Evolutionary conservation across 2,113 vertebrate species (phyloP).

Genomic region (Brachionichthys hirsutus): DNA sequence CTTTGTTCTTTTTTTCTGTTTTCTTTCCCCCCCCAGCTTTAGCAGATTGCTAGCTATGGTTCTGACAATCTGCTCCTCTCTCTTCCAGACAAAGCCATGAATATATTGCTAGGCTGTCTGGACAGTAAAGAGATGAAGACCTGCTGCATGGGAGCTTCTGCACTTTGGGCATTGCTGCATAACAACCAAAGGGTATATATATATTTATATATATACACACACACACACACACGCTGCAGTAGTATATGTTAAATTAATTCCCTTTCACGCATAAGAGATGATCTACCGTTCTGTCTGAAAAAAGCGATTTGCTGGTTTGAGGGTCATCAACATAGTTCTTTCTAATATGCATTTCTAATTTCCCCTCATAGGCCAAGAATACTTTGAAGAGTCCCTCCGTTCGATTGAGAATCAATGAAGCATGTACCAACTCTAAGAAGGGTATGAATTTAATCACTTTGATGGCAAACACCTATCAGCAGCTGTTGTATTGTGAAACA

Average conservation of each 20-base stretch:
- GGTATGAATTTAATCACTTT: conserved; percentile 71
- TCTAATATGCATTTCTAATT: conserved; percentile 34
- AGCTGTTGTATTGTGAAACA: background rate
- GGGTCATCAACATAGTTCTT: conserved; percentile 10
- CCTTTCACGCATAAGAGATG: background rate
- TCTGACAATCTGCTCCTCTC: background rate
- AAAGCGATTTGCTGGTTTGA: background rate
- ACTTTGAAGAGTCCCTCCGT: conserved; percentile 89
- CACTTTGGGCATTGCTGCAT: conserved; percentile 91
- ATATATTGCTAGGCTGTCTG: conserved; percentile 81
- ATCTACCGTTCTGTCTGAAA: conserved; percentile 9
- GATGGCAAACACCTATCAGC: background rate
- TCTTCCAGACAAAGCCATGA: conserved; percentile 83
- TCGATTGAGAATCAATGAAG: conserved; percentile 87
- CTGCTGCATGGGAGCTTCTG: conserved; percentile 86
- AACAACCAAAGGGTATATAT: conserved; percentile 89
- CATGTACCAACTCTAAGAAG: conserved; percentile 79
- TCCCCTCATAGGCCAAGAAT: conserved; percentile 85
- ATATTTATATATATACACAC: conserved; percentile 1
- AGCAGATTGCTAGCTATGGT: no score
- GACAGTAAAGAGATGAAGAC: conserved; percentile 77
- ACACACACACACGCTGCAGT: conserved; percentile 9
- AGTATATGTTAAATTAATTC: conserved; percentile 26
- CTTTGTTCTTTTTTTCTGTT: no score
- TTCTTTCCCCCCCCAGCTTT: no score